These are phyloP conservation scores for Orchestia grillus DNA, from an alignment of 1,140 invertebrate species.

Conservation along the genomic window DNA sequence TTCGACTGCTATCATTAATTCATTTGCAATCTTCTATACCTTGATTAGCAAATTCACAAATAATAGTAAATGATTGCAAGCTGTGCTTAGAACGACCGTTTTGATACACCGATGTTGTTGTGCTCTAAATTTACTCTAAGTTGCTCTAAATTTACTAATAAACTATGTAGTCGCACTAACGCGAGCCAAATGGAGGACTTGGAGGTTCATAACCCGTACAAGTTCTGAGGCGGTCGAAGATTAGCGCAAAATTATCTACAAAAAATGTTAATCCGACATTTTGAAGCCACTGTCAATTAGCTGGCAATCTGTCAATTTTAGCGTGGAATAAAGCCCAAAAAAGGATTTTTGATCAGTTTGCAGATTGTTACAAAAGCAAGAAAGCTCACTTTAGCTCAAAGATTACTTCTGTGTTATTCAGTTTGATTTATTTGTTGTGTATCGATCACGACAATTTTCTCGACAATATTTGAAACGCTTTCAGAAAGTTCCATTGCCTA, in stretches of 20 bases:
- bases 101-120: no score
- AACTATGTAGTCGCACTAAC: no score
- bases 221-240: no score
- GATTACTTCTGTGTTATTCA: not conserved
- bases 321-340: not conserved
- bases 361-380: not conserved
- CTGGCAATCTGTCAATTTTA: not conserved
- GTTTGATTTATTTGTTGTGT: not conserved
- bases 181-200: no score
- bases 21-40: no score
- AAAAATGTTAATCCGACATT: not conserved
- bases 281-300: not conserved
- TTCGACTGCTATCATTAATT: no score
- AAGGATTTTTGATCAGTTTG: not conserved
- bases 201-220: no score
- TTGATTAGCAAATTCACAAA: no score
- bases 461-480: not conserved
- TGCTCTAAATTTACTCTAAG: no score
- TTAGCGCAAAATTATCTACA: not conserved
- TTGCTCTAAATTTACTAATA: no score
- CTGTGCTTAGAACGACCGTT: no score
- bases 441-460: not conserved
- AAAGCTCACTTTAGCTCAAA: not conserved
- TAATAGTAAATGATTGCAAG: no score
- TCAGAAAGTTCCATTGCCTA: not conserved